A percentile compares a stretch with the other conserved stretches of the same genome.
Conservation (phyloP, 2,888 invertebrate species). For the Allolobophora icterica region DNA sequence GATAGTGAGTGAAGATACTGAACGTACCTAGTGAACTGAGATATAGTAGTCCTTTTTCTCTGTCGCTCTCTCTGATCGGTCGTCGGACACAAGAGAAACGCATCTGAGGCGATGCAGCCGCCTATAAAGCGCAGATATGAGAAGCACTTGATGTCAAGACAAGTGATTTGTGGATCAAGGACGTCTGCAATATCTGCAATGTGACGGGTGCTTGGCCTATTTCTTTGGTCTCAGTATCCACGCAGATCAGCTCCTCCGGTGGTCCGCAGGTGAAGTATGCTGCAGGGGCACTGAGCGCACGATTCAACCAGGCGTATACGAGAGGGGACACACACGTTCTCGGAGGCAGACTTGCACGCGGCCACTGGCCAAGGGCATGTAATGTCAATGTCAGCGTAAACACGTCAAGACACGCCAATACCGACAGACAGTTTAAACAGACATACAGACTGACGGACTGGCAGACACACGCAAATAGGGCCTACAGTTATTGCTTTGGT, state of each 20-base stretch:
- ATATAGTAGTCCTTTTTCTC: no score
- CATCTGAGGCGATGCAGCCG: not conserved
- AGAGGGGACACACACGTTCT: slow-evolving; percentile 1
- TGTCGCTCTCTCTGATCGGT: not conserved
- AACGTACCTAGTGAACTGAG: not conserved
- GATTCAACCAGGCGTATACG: not conserved
- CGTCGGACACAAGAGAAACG: not conserved
- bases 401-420: not conserved
- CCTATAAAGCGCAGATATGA: not conserved
- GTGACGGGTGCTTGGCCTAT: not conserved
- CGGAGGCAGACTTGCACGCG: no score
- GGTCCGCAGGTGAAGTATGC: not conserved
- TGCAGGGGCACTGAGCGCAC: not conserved
- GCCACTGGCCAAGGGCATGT: no score
- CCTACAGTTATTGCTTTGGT: not conserved
- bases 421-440: no score
- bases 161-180: not conserved
- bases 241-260: not conserved
- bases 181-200: not conserved
- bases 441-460: not conserved
- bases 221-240: not conserved
- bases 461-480: not conserved
- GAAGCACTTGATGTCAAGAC: slow-evolving; percentile 6
- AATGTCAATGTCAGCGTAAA: not conserved
- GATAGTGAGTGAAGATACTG: not conserved